Evolutionary conservation across 2,888 invertebrate species (phyloP).

Genomic region (Metalampra italica): DNA sequence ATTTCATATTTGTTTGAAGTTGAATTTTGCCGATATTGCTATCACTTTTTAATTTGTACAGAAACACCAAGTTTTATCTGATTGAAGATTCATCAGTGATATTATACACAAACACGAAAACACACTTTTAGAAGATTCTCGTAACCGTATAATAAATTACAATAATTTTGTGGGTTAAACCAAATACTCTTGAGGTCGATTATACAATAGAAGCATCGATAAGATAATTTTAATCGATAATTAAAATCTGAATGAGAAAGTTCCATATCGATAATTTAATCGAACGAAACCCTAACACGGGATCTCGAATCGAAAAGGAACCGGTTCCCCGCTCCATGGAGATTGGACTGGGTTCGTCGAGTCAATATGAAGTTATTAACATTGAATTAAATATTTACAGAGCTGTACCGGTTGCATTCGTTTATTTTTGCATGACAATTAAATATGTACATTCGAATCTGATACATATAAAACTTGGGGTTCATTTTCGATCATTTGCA

Average conservation of each 20-base stretch:
- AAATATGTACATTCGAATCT: conserved; percentile 44
- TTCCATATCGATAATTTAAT: conserved; percentile 47
- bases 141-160: conserved; percentile 9
- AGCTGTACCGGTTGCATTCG: conserved; percentile 46
- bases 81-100: too few species aligned
- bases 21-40: neutral
- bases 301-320: conserved; percentile 35
- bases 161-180: conserved; percentile 5
- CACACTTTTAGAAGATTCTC: neutral
- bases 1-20: neutral
- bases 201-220: conserved; percentile 10
- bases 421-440: conserved; percentile 69
- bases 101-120: too few species aligned
- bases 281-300: conserved; percentile 32
- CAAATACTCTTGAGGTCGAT: conserved; percentile 2
- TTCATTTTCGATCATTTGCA: conserved; percentile 48
- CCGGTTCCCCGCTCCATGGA: conserved; percentile 43
- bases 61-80: too few species aligned
- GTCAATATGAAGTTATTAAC: conserved; percentile 60
- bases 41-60: too few species aligned
- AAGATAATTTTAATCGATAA: conserved; percentile 31
- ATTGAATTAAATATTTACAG: conserved; percentile 66
- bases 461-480: conserved; percentile 42
- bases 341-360: conserved; percentile 23
- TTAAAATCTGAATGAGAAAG: conserved; percentile 36